These are phyloP conservation scores for Heliconius ismenius DNA, from an alignment of 2,888 invertebrate genomes.

Conservation along the genomic window DNA sequence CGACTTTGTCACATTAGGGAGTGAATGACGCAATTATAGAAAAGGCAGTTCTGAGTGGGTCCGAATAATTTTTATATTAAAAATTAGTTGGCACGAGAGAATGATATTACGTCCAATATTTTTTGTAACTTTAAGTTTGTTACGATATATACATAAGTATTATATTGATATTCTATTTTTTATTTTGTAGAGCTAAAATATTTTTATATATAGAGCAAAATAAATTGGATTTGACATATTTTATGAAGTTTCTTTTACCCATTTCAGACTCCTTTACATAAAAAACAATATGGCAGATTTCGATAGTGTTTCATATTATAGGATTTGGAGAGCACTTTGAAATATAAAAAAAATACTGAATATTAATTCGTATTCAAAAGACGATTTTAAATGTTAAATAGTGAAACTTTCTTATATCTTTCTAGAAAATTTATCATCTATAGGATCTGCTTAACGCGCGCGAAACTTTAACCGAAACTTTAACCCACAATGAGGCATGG, in stretches of 20 bases:
- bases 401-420: too few relatives aligned
- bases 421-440: too few relatives aligned
- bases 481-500: too few relatives aligned
- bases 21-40: slow-evolving; percentile 49
- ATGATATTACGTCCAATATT: slow-evolving; percentile 73
- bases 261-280: not conserved
- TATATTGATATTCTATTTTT: slow-evolving; percentile 77
- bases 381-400: too few relatives aligned
- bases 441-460: too few relatives aligned
- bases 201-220: slow-evolving; percentile 76
- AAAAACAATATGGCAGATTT: too few relatives aligned
- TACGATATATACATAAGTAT: slow-evolving; percentile 69
- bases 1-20: slow-evolving; percentile 51
- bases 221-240: slow-evolving; percentile 69
- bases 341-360: too few relatives aligned
- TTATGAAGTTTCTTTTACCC: slow-evolving; percentile 30
- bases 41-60: slow-evolving; percentile 57
- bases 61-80: slow-evolving; percentile 81
- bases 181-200: slow-evolving; percentile 75
- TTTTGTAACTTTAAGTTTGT: slow-evolving; percentile 63
- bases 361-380: too few relatives aligned
- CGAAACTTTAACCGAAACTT: too few relatives aligned
- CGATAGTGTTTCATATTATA: too few relatives aligned
- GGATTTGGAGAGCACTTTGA: too few relatives aligned
- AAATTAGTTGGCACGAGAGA: slow-evolving; percentile 73